phyloP scores from a whole-genome alignment of 2,797 vertebrate species.

The Hippoglossus hippoglossus region DNA sequence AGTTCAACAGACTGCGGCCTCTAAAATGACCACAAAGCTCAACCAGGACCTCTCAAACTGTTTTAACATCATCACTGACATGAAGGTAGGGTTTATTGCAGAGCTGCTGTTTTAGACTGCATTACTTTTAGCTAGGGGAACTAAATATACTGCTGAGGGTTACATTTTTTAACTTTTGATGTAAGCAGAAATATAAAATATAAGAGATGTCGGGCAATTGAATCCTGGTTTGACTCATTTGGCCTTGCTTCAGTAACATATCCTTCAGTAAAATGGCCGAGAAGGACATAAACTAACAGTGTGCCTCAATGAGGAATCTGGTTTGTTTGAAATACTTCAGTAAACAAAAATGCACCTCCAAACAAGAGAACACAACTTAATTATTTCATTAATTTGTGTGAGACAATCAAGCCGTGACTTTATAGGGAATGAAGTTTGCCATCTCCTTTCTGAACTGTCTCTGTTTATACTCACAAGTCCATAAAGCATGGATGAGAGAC shows the following conservation, averaged over 20 bases:
- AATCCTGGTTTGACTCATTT: not conserved
- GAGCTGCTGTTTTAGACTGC: not conserved
- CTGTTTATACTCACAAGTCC: not conserved
- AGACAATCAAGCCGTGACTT: not conserved
- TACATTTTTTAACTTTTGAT: not conserved
- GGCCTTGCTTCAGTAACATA: not conserved
- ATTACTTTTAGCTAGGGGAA: not conserved
- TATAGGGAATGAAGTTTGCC: not conserved
- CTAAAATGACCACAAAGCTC: not conserved
- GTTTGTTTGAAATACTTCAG: not conserved
- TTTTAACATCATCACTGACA: not conserved
- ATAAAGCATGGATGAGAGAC: not conserved
- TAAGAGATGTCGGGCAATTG: not conserved
- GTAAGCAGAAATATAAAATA: not conserved
- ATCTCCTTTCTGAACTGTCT: not conserved
- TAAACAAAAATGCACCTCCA: not conserved
- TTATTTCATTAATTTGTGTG: not conserved
- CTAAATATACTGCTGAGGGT: not conserved
- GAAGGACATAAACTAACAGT: not conserved
- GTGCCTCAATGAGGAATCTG: not conserved
- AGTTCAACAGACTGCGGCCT: not conserved
- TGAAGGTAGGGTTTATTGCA: not conserved
- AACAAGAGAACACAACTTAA: not conserved
- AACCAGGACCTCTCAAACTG: not conserved
- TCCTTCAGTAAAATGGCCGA: not conserved